A percentile compares a stretch with the other conserved stretches of the same genome.
Evolutionary conservation across 2,888 invertebrate genomes (phyloP).

Genomic region (Cremastinae sp.): DNA sequence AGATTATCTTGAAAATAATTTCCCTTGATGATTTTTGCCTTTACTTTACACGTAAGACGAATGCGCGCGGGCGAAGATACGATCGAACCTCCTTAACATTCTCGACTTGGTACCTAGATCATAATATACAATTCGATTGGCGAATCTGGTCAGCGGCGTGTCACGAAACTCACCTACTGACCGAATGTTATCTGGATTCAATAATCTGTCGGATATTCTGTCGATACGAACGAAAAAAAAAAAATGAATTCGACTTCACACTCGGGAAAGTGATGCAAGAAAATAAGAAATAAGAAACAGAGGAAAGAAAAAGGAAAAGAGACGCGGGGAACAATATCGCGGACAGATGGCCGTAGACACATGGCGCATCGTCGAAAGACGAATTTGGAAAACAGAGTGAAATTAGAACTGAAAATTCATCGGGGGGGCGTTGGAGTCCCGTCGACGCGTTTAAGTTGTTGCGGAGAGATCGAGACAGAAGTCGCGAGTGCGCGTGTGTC

Average conservation of each 20-base stretch:
- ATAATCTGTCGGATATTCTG: neutral
- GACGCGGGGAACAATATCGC: neutral
- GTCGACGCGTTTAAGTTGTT: constrained; percentile 39
- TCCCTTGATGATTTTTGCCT: too few relatives aligned
- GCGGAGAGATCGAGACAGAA: constrained; percentile 42
- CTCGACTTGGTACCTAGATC: too few relatives aligned
- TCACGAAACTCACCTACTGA: too few relatives aligned
- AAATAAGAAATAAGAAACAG: neutral
- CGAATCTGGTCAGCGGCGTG: too few relatives aligned
- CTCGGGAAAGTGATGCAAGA: too few relatives aligned
- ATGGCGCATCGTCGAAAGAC: constrained; percentile 16
- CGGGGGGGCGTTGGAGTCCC: neutral
- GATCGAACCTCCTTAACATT: too few relatives aligned
- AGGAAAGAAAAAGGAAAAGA: neutral
- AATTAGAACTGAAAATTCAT: constrained; percentile 41
- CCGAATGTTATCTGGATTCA: too few relatives aligned
- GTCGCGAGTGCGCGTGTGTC: constrained; percentile 21
- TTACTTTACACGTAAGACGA: too few relatives aligned
- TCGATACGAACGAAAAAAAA: neutral
- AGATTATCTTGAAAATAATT: too few relatives aligned
- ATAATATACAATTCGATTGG: too few relatives aligned
- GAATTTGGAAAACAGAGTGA: constrained; percentile 29
- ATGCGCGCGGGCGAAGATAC: too few relatives aligned
- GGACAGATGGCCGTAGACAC: neutral
- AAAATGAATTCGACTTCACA: too few relatives aligned